Evolutionary conservation across 2,113 vertebrate genomes (phyloP), one percentile per base, ranked within the genome.

Genomic region (Thamnophis sirtalis): DNA sequence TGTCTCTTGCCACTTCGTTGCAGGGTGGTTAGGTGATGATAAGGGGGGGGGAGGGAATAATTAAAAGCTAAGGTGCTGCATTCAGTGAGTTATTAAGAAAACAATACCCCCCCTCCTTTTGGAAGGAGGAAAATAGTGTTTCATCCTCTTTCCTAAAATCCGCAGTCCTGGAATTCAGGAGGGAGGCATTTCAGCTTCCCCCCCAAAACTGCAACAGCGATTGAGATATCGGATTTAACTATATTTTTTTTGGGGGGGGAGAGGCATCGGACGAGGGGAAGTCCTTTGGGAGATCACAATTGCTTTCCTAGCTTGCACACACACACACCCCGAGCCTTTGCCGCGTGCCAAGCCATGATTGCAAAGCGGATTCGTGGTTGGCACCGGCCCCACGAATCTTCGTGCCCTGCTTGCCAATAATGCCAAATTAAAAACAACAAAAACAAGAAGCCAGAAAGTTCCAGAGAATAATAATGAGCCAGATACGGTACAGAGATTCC

Each of bases 211-310:
- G 9, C 1, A 24, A 15, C 26, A 15, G 22, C 33, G 5, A 3
- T 55, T 87, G 10, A 17, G 49, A 28, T 6, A 55, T 6, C 0
- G 1, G 43, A 24, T 3, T 73, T 33, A 28, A 5, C 21, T n/a
- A n/a, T n/a, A n/a, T n/a, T n/a, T n/a, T n/a, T 11, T 4, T 22
- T 15, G 58, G 13, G 86, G 33, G 9, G 56, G 7, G 50, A 11
- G 5, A 26, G n/a, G 19, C 22, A 2, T 3, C 5, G 8, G 4
- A 8, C 3, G 8, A 0, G 8, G 9, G 43, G 10, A 5, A 15
- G 24, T 49, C 63, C 84, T 48, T 48, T 84, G 68, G 26, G 53
- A 89, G n/a, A 24, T 6, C 28, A 9, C 1, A 9, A 2, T 19
- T 51, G 38, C 38, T 55, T 56, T 19, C 51, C 33, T 21, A 19